These are phyloP conservation scores for Lamprotornis superbus DNA, from an alignment of 2,113 vertebrate species.

Conservation along the genomic window DNA sequence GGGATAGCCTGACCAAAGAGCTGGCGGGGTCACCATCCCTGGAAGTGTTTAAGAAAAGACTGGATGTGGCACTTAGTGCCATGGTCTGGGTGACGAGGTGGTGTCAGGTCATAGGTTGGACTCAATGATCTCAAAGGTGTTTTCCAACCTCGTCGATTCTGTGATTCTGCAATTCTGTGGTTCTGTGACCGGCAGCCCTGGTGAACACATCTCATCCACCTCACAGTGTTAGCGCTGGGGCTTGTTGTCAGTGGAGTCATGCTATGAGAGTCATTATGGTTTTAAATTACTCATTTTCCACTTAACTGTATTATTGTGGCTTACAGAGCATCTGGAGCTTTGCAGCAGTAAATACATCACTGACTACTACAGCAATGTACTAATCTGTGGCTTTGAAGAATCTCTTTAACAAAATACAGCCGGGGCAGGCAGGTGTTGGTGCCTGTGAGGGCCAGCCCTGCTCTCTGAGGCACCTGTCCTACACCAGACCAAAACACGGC, in stretches of 20 bases:
- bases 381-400: neutral
- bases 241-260: neutral
- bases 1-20: neutral
- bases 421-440: accelerated
- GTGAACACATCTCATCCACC: accelerated
- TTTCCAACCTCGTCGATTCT: neutral
- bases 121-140: neutral
- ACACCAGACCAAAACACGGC: accelerated
- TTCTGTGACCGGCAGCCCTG: neutral
- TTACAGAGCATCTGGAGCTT: conserved; percentile 16
- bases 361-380: neutral
- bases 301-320: conserved; percentile 17
- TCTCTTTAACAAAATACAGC: neutral
- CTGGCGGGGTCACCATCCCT: neutral
- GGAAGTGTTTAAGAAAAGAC: neutral
- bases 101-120: neutral
- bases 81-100: neutral
- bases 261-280: neutral
- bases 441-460: neutral
- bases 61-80: neutral
- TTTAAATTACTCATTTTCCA: conserved; percentile 44
- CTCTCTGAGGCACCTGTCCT: neutral
- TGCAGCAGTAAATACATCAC: neutral
- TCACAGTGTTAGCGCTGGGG: accelerated
- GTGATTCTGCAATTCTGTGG: neutral